A percentile compares a stretch with the other conserved stretches of the same genome.
These are phyloP conservation scores for Oceanodroma leucorhoa DNA, from an alignment of 2,797 vertebrate species.

Conservation along the genomic window DNA sequence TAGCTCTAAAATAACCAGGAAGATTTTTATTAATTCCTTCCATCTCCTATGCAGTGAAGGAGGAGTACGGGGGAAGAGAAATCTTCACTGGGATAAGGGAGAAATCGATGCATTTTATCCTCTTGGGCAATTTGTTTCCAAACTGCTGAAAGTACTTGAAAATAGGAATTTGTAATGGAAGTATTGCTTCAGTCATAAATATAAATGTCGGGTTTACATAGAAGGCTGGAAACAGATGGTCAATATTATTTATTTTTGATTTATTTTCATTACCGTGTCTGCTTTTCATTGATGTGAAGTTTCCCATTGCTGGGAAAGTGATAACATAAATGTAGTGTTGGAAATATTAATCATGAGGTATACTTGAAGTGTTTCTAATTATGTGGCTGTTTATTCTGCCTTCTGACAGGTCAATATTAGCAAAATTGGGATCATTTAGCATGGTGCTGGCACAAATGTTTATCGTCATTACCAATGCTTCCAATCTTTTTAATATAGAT, in stretches of 20 bases:
- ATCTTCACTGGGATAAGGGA: background rate
- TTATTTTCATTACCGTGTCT: background rate
- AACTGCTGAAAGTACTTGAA: background rate
- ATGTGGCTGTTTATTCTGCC: background rate
- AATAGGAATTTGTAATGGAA: background rate
- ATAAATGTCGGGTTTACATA: background rate
- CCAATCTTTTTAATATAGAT: background rate
- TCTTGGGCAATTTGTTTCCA: background rate
- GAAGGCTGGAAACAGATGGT: background rate
- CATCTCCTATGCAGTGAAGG: background rate
- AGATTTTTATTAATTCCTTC: conserved; percentile 26
- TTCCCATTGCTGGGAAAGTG: background rate
- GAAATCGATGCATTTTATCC: background rate
- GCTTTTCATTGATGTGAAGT: background rate
- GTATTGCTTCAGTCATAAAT: background rate
- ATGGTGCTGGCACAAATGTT: background rate
- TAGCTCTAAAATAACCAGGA: conserved; percentile 27
- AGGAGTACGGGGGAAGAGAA: background rate
- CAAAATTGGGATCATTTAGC: background rate
- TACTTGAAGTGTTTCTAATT: background rate
- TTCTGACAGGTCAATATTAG: background rate
- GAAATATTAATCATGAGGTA: background rate
- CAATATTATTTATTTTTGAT: background rate
- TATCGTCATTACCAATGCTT: background rate
- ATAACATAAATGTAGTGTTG: background rate